Base-by-base conservation (phyloP, 2,888 invertebrate species). In the Andrena flavipes region DNA sequence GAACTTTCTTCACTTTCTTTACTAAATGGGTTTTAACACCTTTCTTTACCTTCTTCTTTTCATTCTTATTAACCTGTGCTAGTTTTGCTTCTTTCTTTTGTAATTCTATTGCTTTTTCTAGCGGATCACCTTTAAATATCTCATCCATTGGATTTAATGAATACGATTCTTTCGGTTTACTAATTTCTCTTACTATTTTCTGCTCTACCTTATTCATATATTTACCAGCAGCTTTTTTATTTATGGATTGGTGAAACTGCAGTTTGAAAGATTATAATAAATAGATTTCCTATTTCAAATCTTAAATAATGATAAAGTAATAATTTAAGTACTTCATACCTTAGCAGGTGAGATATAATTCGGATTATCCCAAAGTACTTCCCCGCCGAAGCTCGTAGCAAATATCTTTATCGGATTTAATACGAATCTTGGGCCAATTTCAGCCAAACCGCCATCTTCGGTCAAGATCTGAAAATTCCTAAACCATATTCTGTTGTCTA, bases 381-480 rank as follows among this genome's bases (percentile, higher is more conserved):
- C 95, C 4, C 99, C 99, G 80, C 97, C 97, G 95, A 99, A 99
- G 91, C 99, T 99, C 5, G 97, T 98, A 74, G 97, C 97, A 95
- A 99, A 99, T 92, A 99, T 97, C 95, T 98, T 98, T 0, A 99
- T 98, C 2, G 97, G 97, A 94, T 97, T 97, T 88, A 97, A 94
- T 0, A 97, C 97, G 95, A 97, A 97, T 94, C 97, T 95, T n/a
- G 97, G 97, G 13, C 97, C 99, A 90, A 99, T 98, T 96, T 99
- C 99, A 73, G 98, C 97, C 74, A 99, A 95, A 64, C 98, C 98
- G 79, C 98, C 99, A 95, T 99, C 98, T 95, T 99, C 98, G 65
- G 98, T 98, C 42, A 99, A 95, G 90, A 99, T 99, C 94, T 99
- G 99, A 93, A 97, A 99, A 94, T 99, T 99, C 89, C 99, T 96